A percentile compares a stretch with the other conserved stretches of the same genome.
Conservation (phyloP, 1,140 invertebrate species). For the Carcinoscorpius rotundicauda region DNA sequence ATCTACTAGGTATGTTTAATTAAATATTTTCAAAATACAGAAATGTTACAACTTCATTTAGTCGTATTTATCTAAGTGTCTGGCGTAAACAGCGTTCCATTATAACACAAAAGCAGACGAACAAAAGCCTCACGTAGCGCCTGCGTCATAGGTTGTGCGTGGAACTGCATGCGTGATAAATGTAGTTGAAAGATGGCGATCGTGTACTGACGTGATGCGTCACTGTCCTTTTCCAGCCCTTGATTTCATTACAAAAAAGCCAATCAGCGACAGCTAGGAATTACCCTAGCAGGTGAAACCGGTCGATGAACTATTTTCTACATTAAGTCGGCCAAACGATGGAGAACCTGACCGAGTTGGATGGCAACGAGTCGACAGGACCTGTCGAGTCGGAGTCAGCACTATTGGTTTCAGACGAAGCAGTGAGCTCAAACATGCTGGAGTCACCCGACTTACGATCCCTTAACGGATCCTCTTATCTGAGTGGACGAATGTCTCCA, state of each 20-base stretch:
- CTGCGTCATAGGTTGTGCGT: constrained; percentile 3
- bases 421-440: constrained; percentile 20
- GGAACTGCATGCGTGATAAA: background rate
- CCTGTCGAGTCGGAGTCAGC: constrained; percentile 16
- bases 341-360: constrained; percentile 27
- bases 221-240: constrained; percentile 30
- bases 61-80: too few relatives aligned
- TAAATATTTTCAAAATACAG: too few relatives aligned
- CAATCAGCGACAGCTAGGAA: constrained; percentile 12
- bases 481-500: constrained; percentile 26
- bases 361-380: constrained; percentile 2
- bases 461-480: constrained; percentile 23
- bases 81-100: background rate
- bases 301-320: constrained; percentile 18
- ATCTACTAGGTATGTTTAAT: background rate
- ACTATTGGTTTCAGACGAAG: constrained; percentile 28
- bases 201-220: constrained; percentile 26
- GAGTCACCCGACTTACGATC: constrained; percentile 27
- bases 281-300: constrained; percentile 3
- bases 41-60: too few relatives aligned
- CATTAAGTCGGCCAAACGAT: constrained; percentile 23
- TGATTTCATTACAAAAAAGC: constrained; percentile 23
- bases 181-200: constrained; percentile 29
- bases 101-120: background rate
- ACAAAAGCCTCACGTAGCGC: background rate